Evolutionary conservation across 1,140 invertebrate genomes (phyloP).

Genomic region (Littorina saxatilis): DNA sequence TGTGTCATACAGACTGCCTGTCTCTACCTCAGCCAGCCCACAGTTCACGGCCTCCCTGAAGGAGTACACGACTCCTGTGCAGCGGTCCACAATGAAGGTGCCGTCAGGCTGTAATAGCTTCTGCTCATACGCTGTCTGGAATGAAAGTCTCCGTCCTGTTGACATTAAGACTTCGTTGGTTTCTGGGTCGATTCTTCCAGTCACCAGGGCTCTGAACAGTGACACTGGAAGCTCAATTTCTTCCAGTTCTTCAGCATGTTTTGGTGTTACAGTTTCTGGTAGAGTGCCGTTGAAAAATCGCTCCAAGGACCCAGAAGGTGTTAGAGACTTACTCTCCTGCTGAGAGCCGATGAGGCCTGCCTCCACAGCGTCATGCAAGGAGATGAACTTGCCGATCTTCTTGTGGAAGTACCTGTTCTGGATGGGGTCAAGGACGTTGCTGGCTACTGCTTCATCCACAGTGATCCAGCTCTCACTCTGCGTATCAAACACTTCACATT

Average conservation of each 20-base stretch:
- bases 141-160: constrained; percentile 35
- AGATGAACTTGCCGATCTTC: constrained; percentile 52
- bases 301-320: background rate
- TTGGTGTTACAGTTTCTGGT: background rate
- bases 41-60: constrained; percentile 87
- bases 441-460: constrained; percentile 86
- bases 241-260: background rate
- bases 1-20: constrained; percentile 86
- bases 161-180: constrained; percentile 70
- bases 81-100: constrained; percentile 46
- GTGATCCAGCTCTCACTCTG: constrained; percentile 85
- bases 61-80: constrained; percentile 43
- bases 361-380: constrained; percentile 85
- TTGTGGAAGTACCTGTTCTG: constrained; percentile 46
- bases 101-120: constrained; percentile 52
- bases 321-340: background rate
- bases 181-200: constrained; percentile 59
- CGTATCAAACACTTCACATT: constrained; percentile 78
- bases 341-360: constrained; percentile 81
- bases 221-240: constrained; percentile 37
- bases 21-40: constrained; percentile 85
- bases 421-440: constrained; percentile 60
- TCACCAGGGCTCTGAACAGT: constrained; percentile 57
- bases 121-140: constrained; percentile 78
- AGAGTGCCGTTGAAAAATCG: constrained; percentile 18